Conservation (phyloP, 2,113 vertebrate species). For the Syngnathus scovelli region DNA sequence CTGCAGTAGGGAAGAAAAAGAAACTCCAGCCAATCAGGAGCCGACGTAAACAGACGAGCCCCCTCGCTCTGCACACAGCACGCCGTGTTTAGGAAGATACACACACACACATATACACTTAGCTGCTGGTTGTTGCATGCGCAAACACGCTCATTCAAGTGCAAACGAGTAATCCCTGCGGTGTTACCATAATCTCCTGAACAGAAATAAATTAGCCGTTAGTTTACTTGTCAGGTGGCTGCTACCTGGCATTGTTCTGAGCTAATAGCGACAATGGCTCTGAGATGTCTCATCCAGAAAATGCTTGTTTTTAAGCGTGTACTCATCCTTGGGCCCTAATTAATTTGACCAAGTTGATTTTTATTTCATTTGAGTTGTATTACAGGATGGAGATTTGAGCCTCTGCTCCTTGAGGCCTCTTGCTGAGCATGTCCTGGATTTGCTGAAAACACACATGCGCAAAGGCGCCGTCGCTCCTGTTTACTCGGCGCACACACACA, state of each 20-base stretch:
- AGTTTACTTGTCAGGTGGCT: neutral
- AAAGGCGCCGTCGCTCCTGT: constrained; percentile 20
- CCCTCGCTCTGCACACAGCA: constrained; percentile 18
- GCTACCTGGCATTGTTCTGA: constrained; percentile 17
- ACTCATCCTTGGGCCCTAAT: neutral
- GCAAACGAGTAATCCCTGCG: neutral
- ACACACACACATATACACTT: constrained; percentile 33
- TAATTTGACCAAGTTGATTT: neutral
- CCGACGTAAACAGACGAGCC: constrained; percentile 37
- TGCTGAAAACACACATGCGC: constrained; percentile 13
- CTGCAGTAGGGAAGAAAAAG: constrained; percentile 48
- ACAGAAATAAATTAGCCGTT: neutral
- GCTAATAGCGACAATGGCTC: constrained; percentile 15
- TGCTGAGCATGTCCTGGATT: constrained; percentile 41
- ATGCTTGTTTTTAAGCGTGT: neutral
- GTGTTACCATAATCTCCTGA: constrained; percentile 1
- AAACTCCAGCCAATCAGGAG: constrained; percentile 42
- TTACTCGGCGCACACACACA: constrained; percentile 29
- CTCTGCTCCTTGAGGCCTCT: constrained; percentile 51
- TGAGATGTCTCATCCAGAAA: constrained; percentile 8
- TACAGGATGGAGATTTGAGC: constrained; percentile 34
- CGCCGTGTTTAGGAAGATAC: neutral
- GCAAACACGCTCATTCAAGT: constrained; percentile 47
- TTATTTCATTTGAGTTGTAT: neutral
- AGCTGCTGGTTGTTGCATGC: constrained; percentile 43